Evolutionary conservation across 2,113 vertebrate genomes (phyloP), one percentile per base, ranked within the genome.

Genomic region (Sprattus sprattus): DNA sequence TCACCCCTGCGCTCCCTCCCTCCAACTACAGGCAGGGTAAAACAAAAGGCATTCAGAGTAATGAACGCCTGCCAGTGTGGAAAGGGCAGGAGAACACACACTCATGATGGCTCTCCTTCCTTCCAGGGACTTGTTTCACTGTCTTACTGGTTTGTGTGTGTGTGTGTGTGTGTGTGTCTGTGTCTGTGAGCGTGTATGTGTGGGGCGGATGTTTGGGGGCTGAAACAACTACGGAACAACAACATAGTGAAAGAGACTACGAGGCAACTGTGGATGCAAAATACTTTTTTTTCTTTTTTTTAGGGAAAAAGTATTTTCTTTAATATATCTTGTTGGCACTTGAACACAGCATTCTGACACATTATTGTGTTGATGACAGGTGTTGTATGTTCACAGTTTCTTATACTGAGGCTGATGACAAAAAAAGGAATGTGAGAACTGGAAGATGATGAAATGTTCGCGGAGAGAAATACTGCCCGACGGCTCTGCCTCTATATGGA

Each of bases 301-400:
- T 54, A 16, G 16, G 50, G 3, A 32, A 78, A 78, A 78, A 32
- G 71, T 39, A 39, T 78, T 78, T 32, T 39, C 28, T 0, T 15
- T 78, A 78, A 87, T 86, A 87, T 85, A 85, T 84, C 75, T 85
- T 82, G 81, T 83, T 89, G 90, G 90, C 89, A 81, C 83, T 81
- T 81, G 84, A 86, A 90, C 88, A 91, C 82, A 91, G 84, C 88
- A 82, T 85, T 20, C 54, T 85, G 88, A 88, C 91, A 89, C 83
- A 82, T 82, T 83, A 83, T 81, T 83, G 81, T 78, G 86, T 64
- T 47, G 85, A 86, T 84, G 87, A 88, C 89, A 89, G 82, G 84
- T 81, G 45, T 81, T 86, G 84, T 83, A 87, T 87, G 89, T 91
- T 92, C 89, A 89, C 90, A 91, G 91, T 89, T 90, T 88, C 88